These are phyloP conservation scores for Battus philenor DNA, from an alignment of 1,140 invertebrate genomes.

Conservation along the genomic window DNA sequence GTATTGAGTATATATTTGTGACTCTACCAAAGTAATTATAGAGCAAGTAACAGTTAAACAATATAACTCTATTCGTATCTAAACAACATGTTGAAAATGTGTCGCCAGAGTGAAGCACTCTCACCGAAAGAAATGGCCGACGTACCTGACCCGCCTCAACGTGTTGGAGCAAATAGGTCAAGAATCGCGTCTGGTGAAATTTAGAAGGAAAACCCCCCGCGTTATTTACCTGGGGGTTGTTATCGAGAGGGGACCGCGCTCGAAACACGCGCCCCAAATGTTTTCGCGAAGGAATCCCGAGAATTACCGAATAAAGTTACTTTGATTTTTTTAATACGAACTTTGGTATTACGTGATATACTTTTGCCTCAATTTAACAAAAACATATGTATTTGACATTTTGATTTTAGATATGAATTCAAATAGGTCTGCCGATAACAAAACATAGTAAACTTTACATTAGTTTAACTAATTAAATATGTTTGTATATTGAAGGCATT, in stretches of 20 bases:
- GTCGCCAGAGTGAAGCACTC: background rate
- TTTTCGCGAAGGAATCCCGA: slow-evolving; percentile 2
- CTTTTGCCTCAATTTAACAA: background rate
- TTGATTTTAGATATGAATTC: background rate
- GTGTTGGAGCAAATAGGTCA: slow-evolving; percentile 50
- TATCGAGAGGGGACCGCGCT: slow-evolving; percentile 16
- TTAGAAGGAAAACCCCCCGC: slow-evolving; percentile 36
- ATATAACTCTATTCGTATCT: no score
- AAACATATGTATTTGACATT: slow-evolving; percentile 1
- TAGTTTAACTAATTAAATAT: no score
- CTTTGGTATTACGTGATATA: no score
- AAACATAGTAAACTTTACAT: no score
- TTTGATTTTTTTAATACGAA: no score
- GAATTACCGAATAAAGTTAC: no score
- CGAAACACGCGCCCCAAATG: background rate
- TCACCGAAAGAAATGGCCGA: slow-evolving; percentile 28
- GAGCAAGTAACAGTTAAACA: no score
- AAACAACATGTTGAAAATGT: background rate
- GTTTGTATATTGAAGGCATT: no score
- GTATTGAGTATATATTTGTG: no score
- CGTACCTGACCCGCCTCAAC: slow-evolving; percentile 53
- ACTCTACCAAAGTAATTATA: no score
- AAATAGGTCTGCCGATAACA: no score
- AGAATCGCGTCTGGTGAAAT: slow-evolving; percentile 36
- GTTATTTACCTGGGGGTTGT: slow-evolving; percentile 39